Base-by-base conservation (phyloP, 2,888 invertebrate species). In the Cyrtodaria siliqua region DNA sequence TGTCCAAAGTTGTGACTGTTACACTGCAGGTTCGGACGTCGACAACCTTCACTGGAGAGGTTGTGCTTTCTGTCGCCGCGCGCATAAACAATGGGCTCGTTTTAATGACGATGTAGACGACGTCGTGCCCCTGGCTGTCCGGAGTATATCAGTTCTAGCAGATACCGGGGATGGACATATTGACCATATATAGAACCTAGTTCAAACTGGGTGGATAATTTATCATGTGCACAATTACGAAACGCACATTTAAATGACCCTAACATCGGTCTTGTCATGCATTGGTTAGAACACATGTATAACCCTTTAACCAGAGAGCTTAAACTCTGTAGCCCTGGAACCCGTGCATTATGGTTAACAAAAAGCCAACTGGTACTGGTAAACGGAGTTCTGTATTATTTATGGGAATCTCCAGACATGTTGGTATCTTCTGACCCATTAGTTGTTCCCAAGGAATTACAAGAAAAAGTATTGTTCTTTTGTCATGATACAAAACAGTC, bases 101-200 rank as follows among this genome's bases (percentile, higher is more conserved):
- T 52, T 63, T 26, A 40, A 27, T 20, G 53, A 63, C 6, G 53
- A 63, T 26, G 53, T 63, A 2, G 53, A 63, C 50, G 40, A 63
- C 40, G 53, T 53, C 9, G 63, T 63, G 16, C 63, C 63, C 38
- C 18, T 63, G 44, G 44, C 44, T 9, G 20, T 18, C 6, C n/a
- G 44, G n/a, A 16, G 16, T 9, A 44, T 18, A 20, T 18, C n/a
- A 20, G 8, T 20, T 16, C 6, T 16, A 3, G 16, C 6, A 6
- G 16, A 4, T 16, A 6, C 44, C 20, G 9, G 20, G 44, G 44
- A 20, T 44, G n/a, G 12, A 33, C 33, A 4, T 12, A 12, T 33
- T 33, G 33, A 33, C 33, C 33, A 33, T n/a, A n/a, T 8, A 8
- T 33, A 4, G 6, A 8, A 12, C 33, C 33, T n/a, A 33, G 33